Base-by-base conservation (phyloP, 2,797 vertebrate species). In the Trachops cirrhosus region DNA sequence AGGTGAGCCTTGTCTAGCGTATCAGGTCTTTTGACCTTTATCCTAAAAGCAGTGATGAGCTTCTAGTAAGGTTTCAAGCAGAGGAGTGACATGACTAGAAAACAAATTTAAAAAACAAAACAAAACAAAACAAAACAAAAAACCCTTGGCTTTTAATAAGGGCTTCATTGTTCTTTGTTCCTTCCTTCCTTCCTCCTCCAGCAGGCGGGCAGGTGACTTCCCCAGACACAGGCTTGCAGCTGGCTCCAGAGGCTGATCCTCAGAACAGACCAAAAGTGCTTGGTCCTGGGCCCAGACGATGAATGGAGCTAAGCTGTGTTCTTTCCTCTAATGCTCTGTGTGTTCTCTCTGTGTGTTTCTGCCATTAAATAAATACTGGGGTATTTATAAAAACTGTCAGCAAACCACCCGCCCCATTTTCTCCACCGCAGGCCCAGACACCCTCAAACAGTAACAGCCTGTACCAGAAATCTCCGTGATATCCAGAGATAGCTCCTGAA, bases 371-470 rank as follows among this genome's bases (percentile, higher is more conserved):
- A 92, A 96, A 96, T 92, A 86, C 93, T 87, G 77, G 95, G 91
- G 93, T 97, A 91, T 97, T 96, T 96, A 85, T 93, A 94, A 97
- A 95, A 73, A 89, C 91, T 93, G 97, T 92, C 91, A 87, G 96
- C 91, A 95, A 93, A 91, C 89, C 83, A 89, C 94, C 87, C 95
- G 90, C 95, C 75, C 80, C 77, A 21, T 85, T 91, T 93, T 90
- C 87, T 80, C 79, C 48, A 44, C 84, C 9, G 5, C 44, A 6
- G 68, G 80, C 75, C 54, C 86, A 59, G 62, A 52, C 82, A 37
- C 41, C 62, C 84, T 82, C 52, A 29, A 32, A 92, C 82, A 84
- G 75, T 91, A 84, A 93, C 80, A 89, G 86, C 80, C 92, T 95
- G 89, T 94, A 77, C 89, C 50, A 87, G 87, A 71, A 50, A 50